A percentile compares a stretch with the other conserved stretches of the same genome.
Conservation (phyloP, 2,888 invertebrate genomes). For the Pseudococcus longispinus region DNA sequence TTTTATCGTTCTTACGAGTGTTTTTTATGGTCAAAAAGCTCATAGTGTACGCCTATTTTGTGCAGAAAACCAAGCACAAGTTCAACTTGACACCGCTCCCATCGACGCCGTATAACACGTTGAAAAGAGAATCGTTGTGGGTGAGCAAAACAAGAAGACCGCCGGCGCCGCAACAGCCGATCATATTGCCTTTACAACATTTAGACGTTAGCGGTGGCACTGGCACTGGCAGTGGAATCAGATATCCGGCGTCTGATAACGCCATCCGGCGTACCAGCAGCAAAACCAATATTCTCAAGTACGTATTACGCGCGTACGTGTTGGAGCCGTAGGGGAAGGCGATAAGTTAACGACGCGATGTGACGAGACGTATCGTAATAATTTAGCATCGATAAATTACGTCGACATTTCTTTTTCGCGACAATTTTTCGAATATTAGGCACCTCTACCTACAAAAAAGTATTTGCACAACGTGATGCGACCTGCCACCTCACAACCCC, state of each 20-base stretch:
- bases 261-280: slow-evolving; percentile 37
- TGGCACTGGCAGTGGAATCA: too few relatives aligned
- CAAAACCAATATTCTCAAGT: slow-evolving; percentile 44
- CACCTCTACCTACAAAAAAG: neutral
- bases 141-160: neutral
- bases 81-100: neutral
- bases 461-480: too few relatives aligned
- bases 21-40: too few relatives aligned
- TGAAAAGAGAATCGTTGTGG: slow-evolving; percentile 30
- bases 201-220: slow-evolving; percentile 4
- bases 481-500: too few relatives aligned
- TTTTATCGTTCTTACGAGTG: too few relatives aligned
- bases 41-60: neutral
- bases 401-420: too few relatives aligned
- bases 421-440: neutral
- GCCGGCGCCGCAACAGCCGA: neutral
- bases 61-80: slow-evolving; percentile 40
- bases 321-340: too few relatives aligned
- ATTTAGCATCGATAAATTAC: too few relatives aligned
- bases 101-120: neutral
- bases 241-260: slow-evolving; percentile 41
- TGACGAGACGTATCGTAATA: too few relatives aligned
- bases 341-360: too few relatives aligned
- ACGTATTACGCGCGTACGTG: too few relatives aligned
- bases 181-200: slow-evolving; percentile 36